A percentile compares a stretch with the other conserved stretches of the same genome.
Conservation (phyloP, 1,140 invertebrate genomes). For the Drosophila tsacasi region DNA sequence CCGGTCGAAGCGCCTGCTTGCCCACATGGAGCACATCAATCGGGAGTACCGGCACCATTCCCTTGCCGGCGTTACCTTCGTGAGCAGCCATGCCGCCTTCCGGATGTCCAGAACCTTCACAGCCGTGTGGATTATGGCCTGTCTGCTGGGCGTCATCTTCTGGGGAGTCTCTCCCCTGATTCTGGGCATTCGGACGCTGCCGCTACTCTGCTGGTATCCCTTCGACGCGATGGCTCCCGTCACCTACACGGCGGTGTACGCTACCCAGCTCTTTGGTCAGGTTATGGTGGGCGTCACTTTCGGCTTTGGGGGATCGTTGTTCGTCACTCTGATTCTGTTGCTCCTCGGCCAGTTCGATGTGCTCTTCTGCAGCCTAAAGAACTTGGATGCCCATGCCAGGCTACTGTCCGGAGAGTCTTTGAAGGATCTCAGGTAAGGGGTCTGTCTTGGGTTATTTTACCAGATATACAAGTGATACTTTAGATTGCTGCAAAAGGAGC, state of each 20-base stretch:
- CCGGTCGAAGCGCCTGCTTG: constrained; percentile 32
- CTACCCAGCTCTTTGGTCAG: constrained; percentile 67
- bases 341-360: constrained; percentile 76
- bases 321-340: constrained; percentile 63
- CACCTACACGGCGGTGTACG: constrained; percentile 61
- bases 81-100: constrained; percentile 47
- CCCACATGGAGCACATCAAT: constrained; percentile 60
- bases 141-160: constrained; percentile 50
- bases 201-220: constrained; percentile 77
- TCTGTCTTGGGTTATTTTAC: no score
- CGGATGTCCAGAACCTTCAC: constrained; percentile 42
- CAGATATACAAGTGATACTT: neutral
- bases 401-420: constrained; percentile 46
- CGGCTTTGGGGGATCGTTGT: constrained; percentile 60
- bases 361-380: constrained; percentile 80
- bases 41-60: constrained; percentile 75
- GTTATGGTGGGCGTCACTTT: constrained; percentile 60
- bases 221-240: constrained; percentile 65
- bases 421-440: constrained; percentile 45
- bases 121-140: constrained; percentile 51
- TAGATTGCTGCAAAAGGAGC: constrained; percentile 46
- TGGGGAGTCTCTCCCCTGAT: constrained; percentile 71
- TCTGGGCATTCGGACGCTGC: constrained; percentile 52
- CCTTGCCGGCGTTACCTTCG: constrained; percentile 72
- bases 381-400: constrained; percentile 64